Conservation (phyloP, 1,140 invertebrate species). For the Pristionchus pacificus region DNA sequence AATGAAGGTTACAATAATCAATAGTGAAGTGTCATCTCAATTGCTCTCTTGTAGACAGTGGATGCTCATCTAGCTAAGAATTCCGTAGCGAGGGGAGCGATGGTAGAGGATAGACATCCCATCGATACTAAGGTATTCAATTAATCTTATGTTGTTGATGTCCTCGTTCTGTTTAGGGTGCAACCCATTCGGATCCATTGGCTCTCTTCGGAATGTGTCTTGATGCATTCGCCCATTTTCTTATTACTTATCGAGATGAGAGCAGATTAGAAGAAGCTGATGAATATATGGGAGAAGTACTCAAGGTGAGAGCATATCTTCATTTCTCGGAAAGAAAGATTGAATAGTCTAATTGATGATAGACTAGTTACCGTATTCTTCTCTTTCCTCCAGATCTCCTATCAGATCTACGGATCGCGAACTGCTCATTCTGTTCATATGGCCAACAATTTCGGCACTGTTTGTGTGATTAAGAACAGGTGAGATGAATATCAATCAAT, state of each 20-base stretch:
- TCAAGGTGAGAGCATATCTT: slow-evolving; percentile 47
- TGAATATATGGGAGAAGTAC: slow-evolving; percentile 54
- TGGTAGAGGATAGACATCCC: slow-evolving; percentile 32
- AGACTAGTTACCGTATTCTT: slow-evolving; percentile 1
- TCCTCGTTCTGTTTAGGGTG: slow-evolving; percentile 23
- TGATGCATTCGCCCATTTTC: slow-evolving; percentile 50
- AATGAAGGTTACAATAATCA: slow-evolving; percentile 40
- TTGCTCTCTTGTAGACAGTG: slow-evolving; percentile 15
- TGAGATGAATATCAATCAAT: background rate
- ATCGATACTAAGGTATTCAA: slow-evolving; percentile 30
- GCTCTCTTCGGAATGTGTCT: slow-evolving; percentile 54
- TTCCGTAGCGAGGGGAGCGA: slow-evolving; percentile 45
- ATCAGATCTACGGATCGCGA: slow-evolving; percentile 50
- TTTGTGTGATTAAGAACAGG: slow-evolving; percentile 43
- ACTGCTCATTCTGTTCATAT: slow-evolving; percentile 43
- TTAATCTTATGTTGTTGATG: background rate
- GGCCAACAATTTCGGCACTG: slow-evolving; percentile 49
- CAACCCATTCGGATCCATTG: slow-evolving; percentile 49
- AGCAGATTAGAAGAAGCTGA: slow-evolving; percentile 42
- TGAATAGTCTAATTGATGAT: too few species aligned
- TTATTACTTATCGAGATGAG: slow-evolving; percentile 46
- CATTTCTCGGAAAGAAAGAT: too few species aligned
- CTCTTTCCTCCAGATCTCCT: slow-evolving; percentile 44
- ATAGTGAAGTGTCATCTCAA: slow-evolving; percentile 2
- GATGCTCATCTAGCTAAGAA: slow-evolving; percentile 44